phyloP scores from a whole-genome alignment of 2,113 vertebrate species.

The Poeciliopsis retropinna region DNA sequence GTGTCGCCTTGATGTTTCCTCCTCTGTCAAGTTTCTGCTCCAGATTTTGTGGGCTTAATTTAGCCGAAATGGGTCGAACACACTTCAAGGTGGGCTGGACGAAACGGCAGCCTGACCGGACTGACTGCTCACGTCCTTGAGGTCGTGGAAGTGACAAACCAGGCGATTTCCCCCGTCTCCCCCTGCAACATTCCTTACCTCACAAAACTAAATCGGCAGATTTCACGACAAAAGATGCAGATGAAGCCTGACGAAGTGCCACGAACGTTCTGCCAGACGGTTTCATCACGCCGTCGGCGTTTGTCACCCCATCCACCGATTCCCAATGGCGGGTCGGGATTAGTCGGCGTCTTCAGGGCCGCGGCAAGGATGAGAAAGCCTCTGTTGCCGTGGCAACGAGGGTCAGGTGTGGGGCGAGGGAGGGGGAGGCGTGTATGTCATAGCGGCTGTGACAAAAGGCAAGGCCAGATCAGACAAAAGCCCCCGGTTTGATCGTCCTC shows the following conservation, averaged over 20 bases:
- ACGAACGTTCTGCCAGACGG: not conserved
- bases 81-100: not conserved
- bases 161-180: too few relatives aligned
- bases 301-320: conserved; percentile 32
- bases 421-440: conserved; percentile 19
- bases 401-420: conserved; percentile 46
- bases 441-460: conserved; percentile 58
- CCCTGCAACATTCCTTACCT: not conserved
- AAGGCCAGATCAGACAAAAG: conserved; percentile 59
- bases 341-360: conserved; percentile 48
- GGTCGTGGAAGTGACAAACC: not conserved
- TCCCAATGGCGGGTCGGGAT: conserved; percentile 29
- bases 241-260: conserved; percentile 5
- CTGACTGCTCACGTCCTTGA: too few relatives aligned
- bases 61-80: conserved; percentile 50
- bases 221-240: not conserved
- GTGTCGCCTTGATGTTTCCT: conserved; percentile 35
- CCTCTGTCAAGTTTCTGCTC: conserved; percentile 41
- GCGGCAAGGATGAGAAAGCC: conserved; percentile 49
- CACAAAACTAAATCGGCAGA: not conserved
- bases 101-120: too few relatives aligned
- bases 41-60: conserved; percentile 42
- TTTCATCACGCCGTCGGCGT: conserved; percentile 13
- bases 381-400: conserved; percentile 74
- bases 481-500: conserved; percentile 1